A percentile compares a stretch with the other conserved stretches of the same genome.
Conservation (phyloP, 1,140 invertebrate genomes). For the Apis laboriosa region DNA sequence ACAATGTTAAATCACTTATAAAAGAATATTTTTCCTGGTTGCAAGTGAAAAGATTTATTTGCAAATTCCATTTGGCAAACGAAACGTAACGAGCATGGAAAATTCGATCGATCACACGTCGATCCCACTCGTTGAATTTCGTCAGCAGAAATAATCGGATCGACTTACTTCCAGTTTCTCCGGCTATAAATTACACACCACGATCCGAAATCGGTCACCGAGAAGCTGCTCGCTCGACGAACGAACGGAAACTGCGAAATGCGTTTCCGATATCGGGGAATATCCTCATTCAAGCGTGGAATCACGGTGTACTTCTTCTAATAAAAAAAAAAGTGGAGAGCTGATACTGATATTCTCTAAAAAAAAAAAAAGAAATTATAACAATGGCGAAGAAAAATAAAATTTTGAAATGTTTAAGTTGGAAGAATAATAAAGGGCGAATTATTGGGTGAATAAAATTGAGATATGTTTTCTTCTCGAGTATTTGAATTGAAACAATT, state of each 20-base stretch:
- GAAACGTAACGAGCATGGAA: not conserved
- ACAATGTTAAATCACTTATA: not conserved
- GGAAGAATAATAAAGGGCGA: too few relatives aligned
- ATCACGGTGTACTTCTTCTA: not conserved
- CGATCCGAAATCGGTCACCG: slow-evolving; percentile 24
- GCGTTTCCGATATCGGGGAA: slow-evolving; percentile 7
- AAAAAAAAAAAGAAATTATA: too few relatives aligned
- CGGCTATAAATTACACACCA: slow-evolving; percentile 29
- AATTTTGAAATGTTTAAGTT: too few relatives aligned
- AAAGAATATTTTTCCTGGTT: not conserved
- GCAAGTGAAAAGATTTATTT: too few relatives aligned
- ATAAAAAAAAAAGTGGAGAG: not conserved
- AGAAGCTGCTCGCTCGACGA: slow-evolving; percentile 2
- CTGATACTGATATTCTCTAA: not conserved
- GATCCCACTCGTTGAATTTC: not conserved
- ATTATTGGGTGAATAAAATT: too few relatives aligned
- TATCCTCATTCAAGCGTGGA: not conserved
- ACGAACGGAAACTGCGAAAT: slow-evolving; percentile 10
- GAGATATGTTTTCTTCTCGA: too few relatives aligned
- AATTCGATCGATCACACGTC: not conserved
- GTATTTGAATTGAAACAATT: too few relatives aligned
- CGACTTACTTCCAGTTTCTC: slow-evolving; percentile 39
- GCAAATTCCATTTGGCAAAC: not conserved
- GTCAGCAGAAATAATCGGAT: slow-evolving; percentile 6
- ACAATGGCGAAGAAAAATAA: too few relatives aligned